Base-by-base conservation (phyloP, 2,797 vertebrate genomes). In the Acrossocheilus wenchowensis region DNA sequence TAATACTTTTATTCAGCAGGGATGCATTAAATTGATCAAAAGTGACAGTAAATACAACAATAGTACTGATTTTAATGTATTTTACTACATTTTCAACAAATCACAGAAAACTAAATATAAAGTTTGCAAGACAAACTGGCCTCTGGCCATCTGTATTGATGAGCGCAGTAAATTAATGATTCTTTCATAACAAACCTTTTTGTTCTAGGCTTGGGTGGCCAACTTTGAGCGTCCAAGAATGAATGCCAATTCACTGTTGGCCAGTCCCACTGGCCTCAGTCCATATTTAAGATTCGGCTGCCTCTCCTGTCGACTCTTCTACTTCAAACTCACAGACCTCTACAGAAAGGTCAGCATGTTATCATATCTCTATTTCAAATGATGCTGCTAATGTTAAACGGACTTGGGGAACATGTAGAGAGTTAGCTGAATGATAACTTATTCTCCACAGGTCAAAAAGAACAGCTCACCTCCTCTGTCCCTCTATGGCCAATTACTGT, bases 241-340 rank as follows among this genome's bases (percentile, higher is more conserved):
- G 97, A 98, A 98, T 82, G 96, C 97, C 52, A 99, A 97, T 92
- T 99, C 98, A 15, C 95, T 99, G 77, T 95, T 98, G 50, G 97
- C 98, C 85, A 98, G 98, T 90, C 97, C 98, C 1, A 98, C 98
- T 0, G 98, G 97, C 87, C 97, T 99, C 87, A 99, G 98, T 89
- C 98, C 98, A 23, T 99, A 99, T 92, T 95, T 99, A 81, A 97
- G 98, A 73, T 99, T 99, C 66, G 98, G 98, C 91, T 99, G 98
- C 92, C 96, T 99, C 90, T 99, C 98, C 66, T 98, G 97, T 83
- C 97, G 97, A n/a, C 97, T 98, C 0, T 98, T 98, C 94, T 99
- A 99, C 94, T 98, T 98, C 94, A 99, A 98, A 89, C 95, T 99
- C 92, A 98, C 97, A 48, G 97, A 98, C 90, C 96, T 98, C 78